Evolutionary conservation across 2,888 invertebrate species (phyloP).

Genomic region (Heteropelma amictum): DNA sequence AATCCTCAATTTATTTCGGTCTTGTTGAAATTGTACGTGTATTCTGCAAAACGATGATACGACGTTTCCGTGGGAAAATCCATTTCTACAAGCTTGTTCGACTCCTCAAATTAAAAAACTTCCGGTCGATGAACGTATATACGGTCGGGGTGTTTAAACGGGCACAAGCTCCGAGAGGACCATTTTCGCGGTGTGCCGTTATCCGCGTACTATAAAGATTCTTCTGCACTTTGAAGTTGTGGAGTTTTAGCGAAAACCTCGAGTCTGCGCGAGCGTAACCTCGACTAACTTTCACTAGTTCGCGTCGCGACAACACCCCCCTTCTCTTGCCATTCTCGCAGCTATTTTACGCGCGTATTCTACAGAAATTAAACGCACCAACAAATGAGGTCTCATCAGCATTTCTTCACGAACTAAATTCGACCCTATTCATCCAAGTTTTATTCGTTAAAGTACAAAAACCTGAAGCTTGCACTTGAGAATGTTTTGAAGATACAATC

Average conservation of each 20-base stretch:
- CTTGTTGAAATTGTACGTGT: too few species aligned
- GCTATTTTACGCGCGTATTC: constrained; percentile 42
- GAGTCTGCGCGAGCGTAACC: constrained; percentile 42
- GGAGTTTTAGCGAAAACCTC: constrained; percentile 38
- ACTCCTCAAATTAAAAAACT: too few species aligned
- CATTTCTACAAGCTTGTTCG: too few species aligned
- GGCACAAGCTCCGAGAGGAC: not conserved
- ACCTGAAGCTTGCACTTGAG: too few species aligned
- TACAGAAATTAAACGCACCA: constrained; percentile 64
- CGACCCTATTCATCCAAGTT: not conserved
- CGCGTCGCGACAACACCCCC: constrained; percentile 60
- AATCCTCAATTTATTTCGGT: too few species aligned
- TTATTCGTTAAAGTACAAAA: not conserved
- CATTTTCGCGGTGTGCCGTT: not conserved
- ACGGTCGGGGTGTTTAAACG: too few species aligned
- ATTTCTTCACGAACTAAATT: constrained; percentile 10
- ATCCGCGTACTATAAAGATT: constrained; percentile 11
- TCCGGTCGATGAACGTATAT: too few species aligned
- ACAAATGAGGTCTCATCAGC: constrained; percentile 34
- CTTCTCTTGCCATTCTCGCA: constrained; percentile 29
- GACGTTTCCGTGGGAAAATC: too few species aligned
- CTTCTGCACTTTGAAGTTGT: constrained; percentile 17
- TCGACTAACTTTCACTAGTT: constrained; percentile 69
- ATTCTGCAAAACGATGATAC: too few species aligned
- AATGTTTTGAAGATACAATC: too few species aligned